Percentiles rank a stretch among this genome's conserved stretches.
Evolutionary conservation across 2,113 vertebrate genomes (phyloP).

Genomic region (Hemichromis elongatus): DNA sequence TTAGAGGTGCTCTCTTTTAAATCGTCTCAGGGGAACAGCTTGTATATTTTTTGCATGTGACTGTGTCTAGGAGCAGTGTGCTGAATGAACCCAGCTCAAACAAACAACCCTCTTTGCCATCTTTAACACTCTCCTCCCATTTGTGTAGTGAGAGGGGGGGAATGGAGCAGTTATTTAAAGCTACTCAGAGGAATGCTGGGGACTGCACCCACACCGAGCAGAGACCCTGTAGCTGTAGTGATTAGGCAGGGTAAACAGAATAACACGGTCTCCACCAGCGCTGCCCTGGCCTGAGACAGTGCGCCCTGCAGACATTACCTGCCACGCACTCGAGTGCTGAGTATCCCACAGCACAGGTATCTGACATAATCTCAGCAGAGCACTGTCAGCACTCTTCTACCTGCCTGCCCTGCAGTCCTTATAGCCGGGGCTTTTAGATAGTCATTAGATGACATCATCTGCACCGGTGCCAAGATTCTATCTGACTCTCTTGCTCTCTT

Average conservation of each 20-base stretch:
- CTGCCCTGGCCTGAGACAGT: background rate
- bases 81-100: slow-evolving; percentile 49
- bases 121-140: slow-evolving; percentile 69
- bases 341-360: slow-evolving; percentile 16
- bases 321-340: background rate
- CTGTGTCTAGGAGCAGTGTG: slow-evolving; percentile 5
- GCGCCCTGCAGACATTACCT: slow-evolving; percentile 8
- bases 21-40: slow-evolving; percentile 20
- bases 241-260: slow-evolving; percentile 69
- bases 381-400: slow-evolving; percentile 51
- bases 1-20: slow-evolving; percentile 46
- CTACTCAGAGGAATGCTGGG: slow-evolving; percentile 58
- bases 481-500: slow-evolving; percentile 26
- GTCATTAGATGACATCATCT: slow-evolving; percentile 67
- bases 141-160: slow-evolving; percentile 45
- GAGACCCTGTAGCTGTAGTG: slow-evolving; percentile 50
- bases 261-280: slow-evolving; percentile 37
- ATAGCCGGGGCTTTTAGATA: slow-evolving; percentile 16
- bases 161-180: slow-evolving; percentile 69
- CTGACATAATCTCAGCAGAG: slow-evolving; percentile 53
- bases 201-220: slow-evolving; percentile 41
- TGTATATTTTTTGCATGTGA: slow-evolving; percentile 27
- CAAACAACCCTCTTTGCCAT: slow-evolving; percentile 67
- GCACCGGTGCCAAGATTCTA: slow-evolving; percentile 38
- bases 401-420: slow-evolving; percentile 20